These are phyloP conservation scores for Panthera leo DNA, from an alignment of 2,113 vertebrate species.

Conservation along the genomic window DNA sequence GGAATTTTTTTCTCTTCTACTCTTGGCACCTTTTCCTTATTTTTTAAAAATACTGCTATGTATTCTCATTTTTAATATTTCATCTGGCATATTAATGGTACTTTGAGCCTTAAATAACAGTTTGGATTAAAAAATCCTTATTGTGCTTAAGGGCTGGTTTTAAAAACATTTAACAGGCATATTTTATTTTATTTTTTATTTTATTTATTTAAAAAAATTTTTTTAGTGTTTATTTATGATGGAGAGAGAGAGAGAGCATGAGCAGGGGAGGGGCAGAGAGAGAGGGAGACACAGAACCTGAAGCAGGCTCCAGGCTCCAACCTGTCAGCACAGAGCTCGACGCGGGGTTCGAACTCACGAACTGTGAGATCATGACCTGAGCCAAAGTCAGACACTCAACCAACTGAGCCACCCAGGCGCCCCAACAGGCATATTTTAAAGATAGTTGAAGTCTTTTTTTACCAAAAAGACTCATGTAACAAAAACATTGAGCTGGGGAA, in stretches of 20 bases:
- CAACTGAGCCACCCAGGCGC: too few species aligned
- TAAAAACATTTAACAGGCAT: slow-evolving; percentile 11
- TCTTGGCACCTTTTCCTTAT: background rate
- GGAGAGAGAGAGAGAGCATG: too few species aligned
- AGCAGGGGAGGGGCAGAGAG: too few species aligned
- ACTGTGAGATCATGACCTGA: too few species aligned
- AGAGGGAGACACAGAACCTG: too few species aligned
- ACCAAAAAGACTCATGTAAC: background rate
- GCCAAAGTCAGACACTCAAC: too few species aligned
- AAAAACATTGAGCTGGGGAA: background rate
- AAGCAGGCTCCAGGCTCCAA: too few species aligned
- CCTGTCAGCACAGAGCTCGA: too few species aligned
- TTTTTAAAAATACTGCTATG: background rate
- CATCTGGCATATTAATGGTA: background rate
- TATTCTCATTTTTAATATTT: slow-evolving; percentile 32
- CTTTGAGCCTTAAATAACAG: slow-evolving; percentile 21
- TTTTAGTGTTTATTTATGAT: too few species aligned
- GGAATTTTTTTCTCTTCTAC: slow-evolving; percentile 25
- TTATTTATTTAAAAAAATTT: too few species aligned
- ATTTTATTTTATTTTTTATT: too few species aligned
- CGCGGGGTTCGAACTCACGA: too few species aligned
- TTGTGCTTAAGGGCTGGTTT: slow-evolving; percentile 30
- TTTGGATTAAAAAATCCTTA: background rate
- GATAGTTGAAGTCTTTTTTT: slow-evolving; percentile 5
- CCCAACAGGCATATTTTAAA: background rate